These are phyloP conservation scores for Aphelocoma coerulescens DNA, from an alignment of 2,113 vertebrate genomes.

Conservation along the genomic window DNA sequence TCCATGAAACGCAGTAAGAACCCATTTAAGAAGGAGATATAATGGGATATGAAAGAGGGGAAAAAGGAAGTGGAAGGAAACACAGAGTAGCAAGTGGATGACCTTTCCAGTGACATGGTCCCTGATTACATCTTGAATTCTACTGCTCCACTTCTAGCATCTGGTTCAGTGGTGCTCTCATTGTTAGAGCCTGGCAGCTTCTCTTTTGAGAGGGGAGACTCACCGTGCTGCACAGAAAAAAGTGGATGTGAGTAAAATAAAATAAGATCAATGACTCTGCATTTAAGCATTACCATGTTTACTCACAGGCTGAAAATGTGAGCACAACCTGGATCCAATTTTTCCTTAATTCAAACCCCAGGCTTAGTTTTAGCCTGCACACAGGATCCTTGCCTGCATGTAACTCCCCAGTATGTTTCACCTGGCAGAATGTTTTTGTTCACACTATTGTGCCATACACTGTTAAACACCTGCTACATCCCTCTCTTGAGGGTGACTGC, in stretches of 20 bases:
- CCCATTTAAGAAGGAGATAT: background rate
- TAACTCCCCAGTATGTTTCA: background rate
- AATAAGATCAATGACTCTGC: background rate
- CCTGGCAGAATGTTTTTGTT: background rate
- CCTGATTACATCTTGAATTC: background rate
- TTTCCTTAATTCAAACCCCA: background rate
- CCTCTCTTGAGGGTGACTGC: background rate
- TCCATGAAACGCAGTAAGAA: background rate
- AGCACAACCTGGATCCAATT: background rate
- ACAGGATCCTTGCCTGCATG: background rate
- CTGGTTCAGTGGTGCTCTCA: background rate
- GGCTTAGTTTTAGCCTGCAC: background rate
- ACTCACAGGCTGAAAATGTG: background rate
- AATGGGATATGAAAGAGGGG: background rate
- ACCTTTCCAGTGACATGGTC: background rate
- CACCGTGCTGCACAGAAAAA: background rate
- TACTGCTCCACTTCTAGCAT: background rate
- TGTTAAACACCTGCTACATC: background rate
- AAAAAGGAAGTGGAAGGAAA: background rate
- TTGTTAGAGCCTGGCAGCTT: background rate
- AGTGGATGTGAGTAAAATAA: background rate
- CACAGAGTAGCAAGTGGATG: background rate
- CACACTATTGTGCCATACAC: background rate
- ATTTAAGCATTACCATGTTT: background rate
- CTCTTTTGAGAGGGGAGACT: background rate